Conservation (phyloP, 2,797 vertebrate genomes). For the Hafferia zeledoni region DNA sequence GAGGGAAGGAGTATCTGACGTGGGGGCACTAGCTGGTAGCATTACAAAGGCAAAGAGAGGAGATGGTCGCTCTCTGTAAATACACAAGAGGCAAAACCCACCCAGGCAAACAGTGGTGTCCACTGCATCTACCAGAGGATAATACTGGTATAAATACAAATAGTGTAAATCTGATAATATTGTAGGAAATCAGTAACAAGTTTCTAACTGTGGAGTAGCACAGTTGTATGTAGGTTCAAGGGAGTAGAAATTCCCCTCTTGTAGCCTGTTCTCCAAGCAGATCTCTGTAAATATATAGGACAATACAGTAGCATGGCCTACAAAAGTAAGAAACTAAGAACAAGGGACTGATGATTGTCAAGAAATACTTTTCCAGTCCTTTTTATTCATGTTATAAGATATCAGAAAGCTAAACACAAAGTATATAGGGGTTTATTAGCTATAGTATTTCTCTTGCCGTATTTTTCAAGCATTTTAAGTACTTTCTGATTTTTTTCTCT, state of each 20-base stretch:
- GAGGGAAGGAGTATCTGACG: not conserved
- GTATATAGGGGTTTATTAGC: not conserved
- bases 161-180: not conserved
- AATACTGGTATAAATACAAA: not conserved
- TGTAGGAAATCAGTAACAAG: not conserved
- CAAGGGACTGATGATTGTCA: not conserved
- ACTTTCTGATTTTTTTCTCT: constrained; percentile 4
- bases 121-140: not conserved
- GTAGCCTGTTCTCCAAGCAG: not conserved
- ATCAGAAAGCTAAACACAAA: not conserved
- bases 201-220: not conserved
- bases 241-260: not conserved
- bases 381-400: not conserved
- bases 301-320: not conserved
- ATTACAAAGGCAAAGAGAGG: not conserved
- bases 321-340: not conserved
- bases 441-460: constrained; percentile 7
- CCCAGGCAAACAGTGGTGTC: not conserved
- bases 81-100: not conserved
- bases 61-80: not conserved
- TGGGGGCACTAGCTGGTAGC: not conserved
- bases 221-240: not conserved
- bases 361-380: not conserved
- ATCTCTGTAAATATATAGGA: not conserved
- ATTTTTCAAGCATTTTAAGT: constrained; percentile 17